Conservation (phyloP, 2,113 vertebrate species). For the Castor canadensis region DNA sequence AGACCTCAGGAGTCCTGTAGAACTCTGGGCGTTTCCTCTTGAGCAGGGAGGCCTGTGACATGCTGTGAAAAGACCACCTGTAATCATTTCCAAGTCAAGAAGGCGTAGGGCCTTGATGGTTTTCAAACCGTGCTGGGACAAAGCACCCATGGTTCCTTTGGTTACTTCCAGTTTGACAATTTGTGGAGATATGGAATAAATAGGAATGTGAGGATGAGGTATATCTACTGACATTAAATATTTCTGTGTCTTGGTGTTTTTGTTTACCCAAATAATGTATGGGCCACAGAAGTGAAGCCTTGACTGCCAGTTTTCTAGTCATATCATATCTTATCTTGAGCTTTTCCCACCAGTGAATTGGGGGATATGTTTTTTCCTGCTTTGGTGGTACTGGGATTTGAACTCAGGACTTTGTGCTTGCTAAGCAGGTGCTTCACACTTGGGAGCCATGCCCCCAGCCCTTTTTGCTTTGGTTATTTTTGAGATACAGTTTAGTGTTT, state of each 20-base stretch:
- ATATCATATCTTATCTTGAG: background rate
- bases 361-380: background rate
- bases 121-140: background rate
- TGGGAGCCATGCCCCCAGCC: too few species aligned
- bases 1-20: conserved; percentile 77
- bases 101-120: background rate
- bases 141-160: background rate
- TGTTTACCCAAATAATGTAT: background rate
- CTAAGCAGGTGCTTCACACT: too few species aligned
- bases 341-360: background rate
- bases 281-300: background rate
- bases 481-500: too few species aligned
- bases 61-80: background rate
- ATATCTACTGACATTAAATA: conserved; percentile 57
- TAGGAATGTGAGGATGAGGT: conserved; percentile 2
- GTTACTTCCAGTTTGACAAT: background rate
- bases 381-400: too few species aligned
- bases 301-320: background rate
- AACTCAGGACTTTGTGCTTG: too few species aligned
- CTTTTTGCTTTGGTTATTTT: too few species aligned
- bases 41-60: background rate
- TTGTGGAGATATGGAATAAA: background rate
- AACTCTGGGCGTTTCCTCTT: conserved; percentile 58
- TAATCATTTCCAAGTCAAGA: background rate
- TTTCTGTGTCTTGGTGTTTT: conserved; percentile 48